Percentiles rank a stretch among this genome's conserved stretches.
These are phyloP conservation scores for Pseudococcus viburni DNA, from an alignment of 2,888 invertebrate genomes.

Conservation along the genomic window DNA sequence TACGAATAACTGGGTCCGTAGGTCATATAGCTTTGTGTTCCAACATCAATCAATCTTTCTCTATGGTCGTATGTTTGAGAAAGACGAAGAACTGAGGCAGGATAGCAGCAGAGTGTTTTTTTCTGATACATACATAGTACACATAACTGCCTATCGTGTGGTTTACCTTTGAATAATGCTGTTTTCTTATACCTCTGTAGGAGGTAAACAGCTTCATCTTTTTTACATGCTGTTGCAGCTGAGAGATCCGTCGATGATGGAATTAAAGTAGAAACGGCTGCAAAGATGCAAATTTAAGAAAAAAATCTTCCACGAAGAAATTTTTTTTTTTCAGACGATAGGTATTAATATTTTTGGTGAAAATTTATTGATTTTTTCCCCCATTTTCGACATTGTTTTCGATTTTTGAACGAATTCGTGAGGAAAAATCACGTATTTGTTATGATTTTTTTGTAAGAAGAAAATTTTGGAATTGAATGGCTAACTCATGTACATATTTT, in stretches of 20 bases:
- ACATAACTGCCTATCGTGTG: neutral
- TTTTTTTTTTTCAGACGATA: too few species aligned
- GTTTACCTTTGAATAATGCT: conserved; percentile 15
- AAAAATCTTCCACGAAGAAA: neutral
- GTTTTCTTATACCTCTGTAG: neutral
- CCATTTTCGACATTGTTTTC: too few species aligned
- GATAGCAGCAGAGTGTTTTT: neutral
- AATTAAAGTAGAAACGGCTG: neutral
- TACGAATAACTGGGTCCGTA: conserved; percentile 40
- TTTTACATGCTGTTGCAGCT: neutral
- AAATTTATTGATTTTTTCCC: too few species aligned
- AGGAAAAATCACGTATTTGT: too few species aligned
- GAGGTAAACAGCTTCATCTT: conserved; percentile 5
- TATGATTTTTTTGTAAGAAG: too few species aligned
- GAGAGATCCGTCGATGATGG: neutral
- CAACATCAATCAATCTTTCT: conserved; percentile 55
- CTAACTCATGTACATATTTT: too few species aligned
- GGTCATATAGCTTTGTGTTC: conserved; percentile 51
- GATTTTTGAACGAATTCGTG: too few species aligned
- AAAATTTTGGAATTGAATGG: too few species aligned
- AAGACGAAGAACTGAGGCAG: neutral
- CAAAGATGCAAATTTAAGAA: neutral
- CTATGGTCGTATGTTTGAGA: neutral
- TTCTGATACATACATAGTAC: conserved; percentile 8
- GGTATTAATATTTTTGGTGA: too few species aligned